Percentiles rank a stretch among this genome's conserved stretches.
Conservation (phyloP, 2,113 vertebrate genomes). For the Bos javanicus region DNA sequence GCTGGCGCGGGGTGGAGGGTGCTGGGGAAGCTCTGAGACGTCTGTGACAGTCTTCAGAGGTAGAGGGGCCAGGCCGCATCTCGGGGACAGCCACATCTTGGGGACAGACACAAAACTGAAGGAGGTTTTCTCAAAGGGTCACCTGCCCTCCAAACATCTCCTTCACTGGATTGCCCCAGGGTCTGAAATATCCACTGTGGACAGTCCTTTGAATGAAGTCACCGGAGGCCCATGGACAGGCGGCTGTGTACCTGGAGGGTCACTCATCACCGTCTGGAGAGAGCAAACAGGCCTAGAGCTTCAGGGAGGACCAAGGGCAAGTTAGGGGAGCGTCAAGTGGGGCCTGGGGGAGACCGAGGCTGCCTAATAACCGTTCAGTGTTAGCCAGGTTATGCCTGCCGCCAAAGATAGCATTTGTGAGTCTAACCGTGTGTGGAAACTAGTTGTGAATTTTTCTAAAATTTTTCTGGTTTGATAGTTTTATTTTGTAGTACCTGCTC, state of each 20-base stretch:
- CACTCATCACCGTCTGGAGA: not conserved
- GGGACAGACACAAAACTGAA: rapidly evolving
- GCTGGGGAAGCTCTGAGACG: not conserved
- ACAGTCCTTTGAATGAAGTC: no score
- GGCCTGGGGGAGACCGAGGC: rapidly evolving
- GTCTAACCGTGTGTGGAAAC: not conserved
- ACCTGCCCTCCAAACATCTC: not conserved
- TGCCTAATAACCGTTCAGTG: rapidly evolving
- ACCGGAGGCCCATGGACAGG: rapidly evolving
- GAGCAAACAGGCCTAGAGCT: rapidly evolving
- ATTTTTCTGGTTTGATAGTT: not conserved
- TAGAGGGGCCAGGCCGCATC: rapidly evolving
- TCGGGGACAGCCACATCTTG: not conserved
- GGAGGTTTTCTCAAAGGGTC: not conserved
- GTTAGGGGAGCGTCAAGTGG: rapidly evolving
- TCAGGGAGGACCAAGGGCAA: rapidly evolving
- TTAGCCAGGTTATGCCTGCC: rapidly evolving
- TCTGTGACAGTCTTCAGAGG: not conserved
- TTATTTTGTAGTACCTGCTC: not conserved
- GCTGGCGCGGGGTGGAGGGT: not conserved
- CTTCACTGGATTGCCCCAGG: rapidly evolving
- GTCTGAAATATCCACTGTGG: not conserved
- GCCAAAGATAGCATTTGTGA: rapidly evolving
- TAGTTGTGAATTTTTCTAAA: not conserved
- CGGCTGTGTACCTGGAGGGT: rapidly evolving